Percentiles rank a stretch among this genome's conserved stretches.
Evolutionary conservation across 2,888 invertebrate genomes (phyloP).

Genomic region (Cynaeus angustus): DNA sequence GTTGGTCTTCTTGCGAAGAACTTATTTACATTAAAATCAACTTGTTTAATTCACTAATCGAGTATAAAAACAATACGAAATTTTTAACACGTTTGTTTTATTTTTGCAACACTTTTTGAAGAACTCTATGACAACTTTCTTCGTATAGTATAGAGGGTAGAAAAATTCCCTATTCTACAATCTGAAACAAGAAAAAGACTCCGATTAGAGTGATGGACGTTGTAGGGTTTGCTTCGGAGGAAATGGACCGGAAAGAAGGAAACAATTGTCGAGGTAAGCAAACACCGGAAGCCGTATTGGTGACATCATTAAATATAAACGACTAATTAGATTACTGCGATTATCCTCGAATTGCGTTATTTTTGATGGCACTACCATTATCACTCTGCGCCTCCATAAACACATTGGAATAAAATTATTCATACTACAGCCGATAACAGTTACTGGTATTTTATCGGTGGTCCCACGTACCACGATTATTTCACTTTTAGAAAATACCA

Average conservation of each 20-base stretch:
- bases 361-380: conserved; percentile 24
- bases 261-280: conserved; percentile 37
- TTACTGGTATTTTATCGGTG: conserved; percentile 37
- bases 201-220: conserved; percentile 23
- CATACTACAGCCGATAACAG: conserved; percentile 38
- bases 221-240: conserved; percentile 18
- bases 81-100: conserved; percentile 49
- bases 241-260: conserved; percentile 44
- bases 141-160: conserved; percentile 47
- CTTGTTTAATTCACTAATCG: conserved; percentile 49
- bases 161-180: conserved; percentile 59
- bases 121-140: conserved; percentile 46
- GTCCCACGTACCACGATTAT: conserved; percentile 39
- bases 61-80: conserved; percentile 51
- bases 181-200: conserved; percentile 59
- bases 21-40: conserved; percentile 51
- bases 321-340: conserved; percentile 31
- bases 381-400: conserved; percentile 10
- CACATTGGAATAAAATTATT: conserved; percentile 23
- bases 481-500: conserved; percentile 23
- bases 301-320: conserved; percentile 33
- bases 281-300: conserved; percentile 40
- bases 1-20: conserved; percentile 50
- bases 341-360: conserved; percentile 24
- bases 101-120: conserved; percentile 40